These are phyloP conservation scores for Andrena dorsata DNA, from an alignment of 2,888 invertebrate genomes.

Conservation along the genomic window DNA sequence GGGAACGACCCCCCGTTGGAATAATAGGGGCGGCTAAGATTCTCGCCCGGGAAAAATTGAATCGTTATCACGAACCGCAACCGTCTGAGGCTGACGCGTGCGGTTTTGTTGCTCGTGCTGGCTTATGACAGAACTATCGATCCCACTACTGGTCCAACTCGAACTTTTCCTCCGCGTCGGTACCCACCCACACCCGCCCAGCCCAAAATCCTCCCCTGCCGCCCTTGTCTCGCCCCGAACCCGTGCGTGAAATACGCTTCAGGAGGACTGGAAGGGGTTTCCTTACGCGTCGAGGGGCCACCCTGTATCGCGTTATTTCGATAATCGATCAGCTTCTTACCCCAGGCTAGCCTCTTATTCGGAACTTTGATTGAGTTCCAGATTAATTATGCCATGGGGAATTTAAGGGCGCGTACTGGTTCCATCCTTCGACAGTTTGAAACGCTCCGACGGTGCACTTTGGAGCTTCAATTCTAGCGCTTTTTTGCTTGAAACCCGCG, in stretches of 20 bases:
- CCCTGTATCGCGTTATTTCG: constrained; percentile 20
- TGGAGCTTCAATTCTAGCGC: background rate
- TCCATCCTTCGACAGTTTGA: background rate
- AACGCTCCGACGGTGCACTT: background rate
- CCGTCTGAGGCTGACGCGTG: constrained; percentile 69
- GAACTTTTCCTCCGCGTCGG: constrained; percentile 57
- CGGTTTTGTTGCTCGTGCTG: constrained; percentile 71
- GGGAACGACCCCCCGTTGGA: background rate
- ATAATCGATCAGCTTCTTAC: constrained; percentile 31
- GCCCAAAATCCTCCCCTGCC: constrained; percentile 42
- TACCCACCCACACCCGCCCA: constrained; percentile 20
- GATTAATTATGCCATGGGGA: constrained; percentile 15
- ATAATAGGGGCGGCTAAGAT: constrained; percentile 32
- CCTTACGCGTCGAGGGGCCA: constrained; percentile 13
- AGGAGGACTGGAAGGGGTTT: background rate
- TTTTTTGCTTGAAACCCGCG: too few relatives aligned
- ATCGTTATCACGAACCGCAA: constrained; percentile 56
- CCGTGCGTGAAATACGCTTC: constrained; percentile 41
- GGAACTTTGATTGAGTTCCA: constrained; percentile 24
- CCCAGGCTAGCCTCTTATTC: background rate
- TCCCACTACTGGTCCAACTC: constrained; percentile 62
- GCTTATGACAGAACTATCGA: constrained; percentile 76
- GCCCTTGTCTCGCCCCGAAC: background rate
- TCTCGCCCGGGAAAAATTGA: constrained; percentile 54
- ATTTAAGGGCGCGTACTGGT: background rate